Base-by-base conservation (phyloP, 1,140 invertebrate genomes). In the Brachionus sp. region DNA sequence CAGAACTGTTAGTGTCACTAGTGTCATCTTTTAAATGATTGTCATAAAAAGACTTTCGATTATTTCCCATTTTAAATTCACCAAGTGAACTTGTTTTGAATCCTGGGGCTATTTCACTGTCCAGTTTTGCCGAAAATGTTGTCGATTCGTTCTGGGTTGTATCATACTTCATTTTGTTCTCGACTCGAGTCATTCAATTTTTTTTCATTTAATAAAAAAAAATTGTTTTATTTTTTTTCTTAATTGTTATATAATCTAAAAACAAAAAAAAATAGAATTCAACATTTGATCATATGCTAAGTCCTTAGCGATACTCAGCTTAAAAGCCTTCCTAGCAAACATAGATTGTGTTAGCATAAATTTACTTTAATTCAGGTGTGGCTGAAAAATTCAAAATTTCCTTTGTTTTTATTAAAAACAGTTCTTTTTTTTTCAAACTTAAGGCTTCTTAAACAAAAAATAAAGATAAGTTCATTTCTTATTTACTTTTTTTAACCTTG, bases 31-130 rank as follows among this genome's bases (percentile, higher is more conserved):
- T 23, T 75, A 25, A 46, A 29, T 75, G 70, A 75, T 75, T 75
- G 44, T 75, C 70, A n/a, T 75, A 75, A 29, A 13, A 13, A 5
- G 70, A 75, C 25, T 75, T 75, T 75, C 70, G 39, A 39, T 75
- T 68, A 16, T 4, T 23, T 13, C 10, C 44, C 23, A 25, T 29
- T 44, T 25, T 46, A 0, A 3, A 13, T 25, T 44, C 44, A 4
- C 6, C 12, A n/a, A 46, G 7, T 9, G 16, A 19, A 35, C 33
- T 42, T 19, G 16, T 57, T 7, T 57, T 57, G n/a, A 9, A 23
- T 9, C 19, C 50, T 19, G 50, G 19, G 2, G 16, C 50, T 23
- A 57, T 23, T 23, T 68, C 64, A n/a, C 12, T 37, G 25, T 68
- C 64, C 10, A 25, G 33, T 12, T 37, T 37, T 6, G 35, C 10